A percentile compares a stretch with the other conserved stretches of the same genome.
phyloP scores from a whole-genome alignment of 2,113 vertebrate species.

The Fregetta grallaria region DNA sequence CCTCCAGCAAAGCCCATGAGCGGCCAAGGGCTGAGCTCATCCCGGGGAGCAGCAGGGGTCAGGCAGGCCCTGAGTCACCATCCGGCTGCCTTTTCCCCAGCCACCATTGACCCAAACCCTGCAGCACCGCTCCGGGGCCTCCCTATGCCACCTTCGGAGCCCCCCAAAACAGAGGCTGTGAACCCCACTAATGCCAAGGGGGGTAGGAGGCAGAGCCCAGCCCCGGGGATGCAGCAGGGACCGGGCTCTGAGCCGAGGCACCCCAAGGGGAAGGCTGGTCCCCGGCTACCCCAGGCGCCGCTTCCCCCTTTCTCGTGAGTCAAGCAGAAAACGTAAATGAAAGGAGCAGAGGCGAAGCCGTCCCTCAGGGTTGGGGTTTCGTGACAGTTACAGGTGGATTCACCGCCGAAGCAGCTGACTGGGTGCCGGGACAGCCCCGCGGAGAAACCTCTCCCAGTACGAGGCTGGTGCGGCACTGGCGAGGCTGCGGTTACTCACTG shows the following conservation, averaged over 20 bases:
- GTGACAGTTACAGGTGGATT: neutral
- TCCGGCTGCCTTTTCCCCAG: fast-evolving
- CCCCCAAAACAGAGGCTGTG: neutral
- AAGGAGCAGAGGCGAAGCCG: neutral
- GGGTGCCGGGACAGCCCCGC: neutral
- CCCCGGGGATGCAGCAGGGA: fast-evolving
- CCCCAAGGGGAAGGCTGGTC: neutral
- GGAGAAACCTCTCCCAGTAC: neutral
- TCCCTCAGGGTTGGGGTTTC: neutral
- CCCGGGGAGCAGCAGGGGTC: neutral
- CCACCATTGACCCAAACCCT: neutral
- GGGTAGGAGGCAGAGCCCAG: neutral
- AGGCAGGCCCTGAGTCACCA: neutral
- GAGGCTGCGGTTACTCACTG: neutral
- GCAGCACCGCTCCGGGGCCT: fast-evolving
- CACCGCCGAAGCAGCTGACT: neutral
- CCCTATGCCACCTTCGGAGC: fast-evolving
- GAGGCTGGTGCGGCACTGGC: fast-evolving
- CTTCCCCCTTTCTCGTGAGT: neutral
- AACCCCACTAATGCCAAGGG: fast-evolving
- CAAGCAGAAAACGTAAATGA: neutral
- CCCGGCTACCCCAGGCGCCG: fast-evolving
- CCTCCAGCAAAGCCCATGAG: neutral
- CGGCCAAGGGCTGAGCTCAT: neutral
- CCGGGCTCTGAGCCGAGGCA: fast-evolving